Base-by-base conservation (phyloP, 2,888 invertebrate genomes). In the Lomographa bimaculata region DNA sequence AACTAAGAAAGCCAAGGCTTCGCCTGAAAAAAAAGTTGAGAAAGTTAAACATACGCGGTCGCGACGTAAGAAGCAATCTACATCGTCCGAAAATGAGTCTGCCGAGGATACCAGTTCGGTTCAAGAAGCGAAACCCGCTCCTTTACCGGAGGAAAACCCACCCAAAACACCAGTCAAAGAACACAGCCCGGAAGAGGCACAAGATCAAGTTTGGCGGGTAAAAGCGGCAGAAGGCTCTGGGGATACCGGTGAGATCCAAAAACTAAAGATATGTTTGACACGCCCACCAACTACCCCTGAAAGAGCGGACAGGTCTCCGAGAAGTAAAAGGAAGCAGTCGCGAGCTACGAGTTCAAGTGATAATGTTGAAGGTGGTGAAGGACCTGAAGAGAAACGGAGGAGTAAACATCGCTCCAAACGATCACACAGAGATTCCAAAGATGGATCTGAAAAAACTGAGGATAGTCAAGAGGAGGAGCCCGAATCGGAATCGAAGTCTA, bases 11-110 rank as follows among this genome's bases (percentile, higher is more conserved):
- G 77, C 91, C 3, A 93, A 93, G 71, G 74, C 91, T 63, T 91
- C 93, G 26, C 92, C 93, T 21, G 93, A 94, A 49, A 92, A 92
- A 65, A 91, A 91, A 52, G 43, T 80, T 18, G 91, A 91, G 41
- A 91, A 90, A 58, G 71, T 75, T 29, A 91, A 89, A 55, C 90
- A 85, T 33, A 89, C 87, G 46, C 90, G 86, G 61, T 90, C 90
- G 46, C 87, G 87, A 62, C 90, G 89, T 60, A 90, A 83, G 55
- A 92, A 89, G 71, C 91, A 85, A 45, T 90, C 91, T 7, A 79
- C 90, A 10, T 91, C 91, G 1, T 84, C 90, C 6, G 91, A 91
- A 8, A 85, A 84, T 50, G 91, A 90, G 10, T 81, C 82, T 8
- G 71, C 64, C 1, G 83, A 89, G 5, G 91, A 91, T 14, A 58